Base-by-base conservation (phyloP, 2,888 invertebrate species). In the Nebria brevicollis region DNA sequence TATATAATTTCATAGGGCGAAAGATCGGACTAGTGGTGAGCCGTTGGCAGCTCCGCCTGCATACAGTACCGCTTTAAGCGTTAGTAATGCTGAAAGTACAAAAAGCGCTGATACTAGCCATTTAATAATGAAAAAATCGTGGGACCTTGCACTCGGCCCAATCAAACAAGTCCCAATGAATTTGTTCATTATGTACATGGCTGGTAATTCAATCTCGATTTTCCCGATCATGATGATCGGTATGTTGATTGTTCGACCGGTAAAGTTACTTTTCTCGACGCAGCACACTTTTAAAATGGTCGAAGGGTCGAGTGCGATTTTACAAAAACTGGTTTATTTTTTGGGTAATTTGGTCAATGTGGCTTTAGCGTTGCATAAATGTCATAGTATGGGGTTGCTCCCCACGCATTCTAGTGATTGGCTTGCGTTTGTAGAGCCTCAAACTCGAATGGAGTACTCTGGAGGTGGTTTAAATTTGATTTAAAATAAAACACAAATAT, bases 191-290 rank as follows among this genome's bases (percentile, higher is more conserved):
- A 98, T 99, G 98, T 99, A 99, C 90, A 99, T 99, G 99, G 98
- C 99, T 77, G 99, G 99, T 20, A 98, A 97, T 89, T 98, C 98
- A 0, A 98, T 99, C 86, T 99, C 98, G 0, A 99, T 99, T 86
- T 99, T 99, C 86, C 99, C 99, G 0, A 99, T 99, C 74, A 99
- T 99, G 99, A 99, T 99, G 99, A 98, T 99, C 8, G 98, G 98
- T 70, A 99, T 99, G 99, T 92, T 99, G 90, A 95, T 99, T 85
- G 95, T 99, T 86, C 92, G 98, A 83, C 99, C 99, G 1, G 93
- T 99, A 41, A 98, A 99, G 90, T 98, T 99, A 2, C 91, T 99
- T 81, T 96, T 99, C 88, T 92, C 97, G 0, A 95, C 97, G 65
- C 95, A 95, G 87, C 94, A 94, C 83, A 95, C 98, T 43, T 98